Base-by-base conservation (phyloP, 1,140 invertebrate genomes). In the Oedothorax gibbosus region DNA sequence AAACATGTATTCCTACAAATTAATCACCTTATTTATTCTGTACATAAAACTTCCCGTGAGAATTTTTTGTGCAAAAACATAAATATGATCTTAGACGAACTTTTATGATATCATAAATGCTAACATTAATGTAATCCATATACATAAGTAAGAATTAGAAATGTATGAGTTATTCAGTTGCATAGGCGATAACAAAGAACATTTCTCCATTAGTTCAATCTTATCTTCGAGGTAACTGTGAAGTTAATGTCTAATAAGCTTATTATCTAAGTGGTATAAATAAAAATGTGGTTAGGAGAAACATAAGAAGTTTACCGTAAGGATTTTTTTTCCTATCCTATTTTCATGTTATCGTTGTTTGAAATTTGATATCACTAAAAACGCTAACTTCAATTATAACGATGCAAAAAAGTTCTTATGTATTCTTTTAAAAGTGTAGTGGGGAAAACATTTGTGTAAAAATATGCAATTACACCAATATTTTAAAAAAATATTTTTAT, bases 211-310 rank as follows among this genome's bases (percentile, higher is more conserved):
- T 51, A 68, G 77, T 79, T 50, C 35, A 79, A 81, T 71, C 78
- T 81, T 81, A 81, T 81, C 78, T 81, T 20, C 49, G 35, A 35
- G 35, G 20, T 81, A 71, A 71, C 65, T 81, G 66, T 18, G 78
- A 56, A 81, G 56, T 81, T 71, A 81, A 69, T 57, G 78, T 81
- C 78, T 81, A 71, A 81, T 81, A 81, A 81, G 57, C 78, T 15
- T 68, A 81, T 81, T 81, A 81, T 81, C 78, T 81, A 71, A 81
- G 71, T 81, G 71, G 71, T 56, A 54, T 62, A 71, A 81, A 53
- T 81, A 81, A 81, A 81, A 57, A 81, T 60, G 21, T 50, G 60
- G 53, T 6, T 10, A 7, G 4, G 49, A 56, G 66, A 81, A 71
- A 60, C n/a, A 49, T 54, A 79, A 79, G 35, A 35, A 35, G 35